These are phyloP conservation scores for Siphlonurus alternatus DNA, from an alignment of 2,888 invertebrate species.

Conservation along the genomic window DNA sequence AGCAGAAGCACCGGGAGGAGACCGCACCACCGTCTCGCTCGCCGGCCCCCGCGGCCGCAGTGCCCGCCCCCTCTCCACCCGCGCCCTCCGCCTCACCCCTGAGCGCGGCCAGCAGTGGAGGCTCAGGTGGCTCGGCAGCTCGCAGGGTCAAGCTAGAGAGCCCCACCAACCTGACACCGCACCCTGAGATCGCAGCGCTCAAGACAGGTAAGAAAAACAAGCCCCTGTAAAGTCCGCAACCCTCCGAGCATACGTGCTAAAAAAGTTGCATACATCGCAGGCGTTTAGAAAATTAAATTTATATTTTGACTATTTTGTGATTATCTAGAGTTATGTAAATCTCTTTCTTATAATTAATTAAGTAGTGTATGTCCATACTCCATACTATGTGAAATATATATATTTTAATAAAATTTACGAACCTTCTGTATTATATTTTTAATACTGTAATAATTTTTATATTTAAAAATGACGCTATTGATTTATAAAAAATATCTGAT, in stretches of 20 bases:
- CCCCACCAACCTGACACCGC: conserved; percentile 25
- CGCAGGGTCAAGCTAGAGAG: conserved; percentile 15
- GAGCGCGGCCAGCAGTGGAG: neutral
- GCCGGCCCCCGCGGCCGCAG: neutral
- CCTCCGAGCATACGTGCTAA: neutral
- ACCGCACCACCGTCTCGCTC: neutral
- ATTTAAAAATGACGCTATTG: too few species aligned
- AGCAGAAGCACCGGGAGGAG: conserved; percentile 41
- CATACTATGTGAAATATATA: too few species aligned
- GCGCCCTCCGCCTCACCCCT: neutral
- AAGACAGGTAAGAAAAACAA: conserved; percentile 1
- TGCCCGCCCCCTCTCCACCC: neutral
- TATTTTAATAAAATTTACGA: too few species aligned
- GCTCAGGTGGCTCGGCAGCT: neutral
- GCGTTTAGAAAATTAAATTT: neutral
- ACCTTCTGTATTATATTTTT: too few species aligned
- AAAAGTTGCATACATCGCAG: neutral
- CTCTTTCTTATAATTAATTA: too few species aligned
- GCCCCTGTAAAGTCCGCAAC: neutral
- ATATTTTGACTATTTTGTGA: neutral
- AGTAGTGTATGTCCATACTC: too few species aligned
- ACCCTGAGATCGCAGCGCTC: conserved; percentile 17
- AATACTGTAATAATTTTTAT: too few species aligned
- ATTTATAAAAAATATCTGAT: too few species aligned
- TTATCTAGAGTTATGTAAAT: neutral